These are phyloP conservation scores for Apocrypta bakeri DNA, from an alignment of 1,140 invertebrate genomes.

Conservation along the genomic window DNA sequence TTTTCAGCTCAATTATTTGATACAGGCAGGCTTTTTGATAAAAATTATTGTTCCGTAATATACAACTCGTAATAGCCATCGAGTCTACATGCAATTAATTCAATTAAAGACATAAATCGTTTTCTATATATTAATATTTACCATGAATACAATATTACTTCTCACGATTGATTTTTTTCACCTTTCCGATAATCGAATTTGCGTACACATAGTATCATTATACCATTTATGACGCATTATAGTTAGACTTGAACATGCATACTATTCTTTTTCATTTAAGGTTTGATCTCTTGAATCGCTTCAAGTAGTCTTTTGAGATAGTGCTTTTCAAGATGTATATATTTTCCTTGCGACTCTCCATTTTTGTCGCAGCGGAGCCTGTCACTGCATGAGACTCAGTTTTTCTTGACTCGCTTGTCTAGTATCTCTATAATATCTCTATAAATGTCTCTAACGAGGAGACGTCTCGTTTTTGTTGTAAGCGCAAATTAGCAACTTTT, in stretches of 20 bases:
- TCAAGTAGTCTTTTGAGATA: not conserved
- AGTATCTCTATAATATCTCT: not conserved
- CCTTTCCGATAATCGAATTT: conserved; percentile 55
- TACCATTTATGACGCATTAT: conserved; percentile 48
- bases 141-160: not conserved
- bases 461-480: not conserved
- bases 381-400: not conserved
- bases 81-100: not conserved
- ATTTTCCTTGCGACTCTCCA: not conserved
- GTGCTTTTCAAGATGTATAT: not conserved
- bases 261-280: not conserved
- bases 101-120: not conserved
- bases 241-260: conserved; percentile 50
- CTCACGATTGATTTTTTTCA: too few species aligned
- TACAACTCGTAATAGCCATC: too few species aligned
- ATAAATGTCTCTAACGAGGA: not conserved
- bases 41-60: too few species aligned
- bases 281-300: conserved; percentile 27
- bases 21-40: too few species aligned
- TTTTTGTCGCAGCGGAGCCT: not conserved
- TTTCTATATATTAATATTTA: conserved; percentile 2
- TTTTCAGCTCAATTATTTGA: not conserved
- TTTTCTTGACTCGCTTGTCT: not conserved
- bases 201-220: too few species aligned
- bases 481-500: not conserved